A percentile compares a stretch with the other conserved stretches of the same genome.
Evolutionary conservation across 2,888 invertebrate genomes (phyloP).

Genomic region (Metalampra italica): DNA sequence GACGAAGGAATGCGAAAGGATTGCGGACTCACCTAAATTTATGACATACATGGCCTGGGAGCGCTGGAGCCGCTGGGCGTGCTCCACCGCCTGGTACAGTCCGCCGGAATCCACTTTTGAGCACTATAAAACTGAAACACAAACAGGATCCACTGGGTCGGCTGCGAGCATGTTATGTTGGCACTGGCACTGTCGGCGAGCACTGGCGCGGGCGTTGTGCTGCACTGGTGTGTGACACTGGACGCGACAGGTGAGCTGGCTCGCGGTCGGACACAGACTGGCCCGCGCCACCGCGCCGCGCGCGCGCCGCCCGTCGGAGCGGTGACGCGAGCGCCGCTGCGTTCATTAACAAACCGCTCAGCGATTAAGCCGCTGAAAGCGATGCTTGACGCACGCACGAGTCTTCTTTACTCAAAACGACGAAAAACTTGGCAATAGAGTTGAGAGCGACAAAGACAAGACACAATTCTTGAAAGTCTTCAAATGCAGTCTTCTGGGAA

Average conservation of each 20-base stretch:
- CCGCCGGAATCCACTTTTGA: conserved; percentile 74
- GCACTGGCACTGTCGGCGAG: conserved; percentile 49
- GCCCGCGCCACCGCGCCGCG: conserved; percentile 19
- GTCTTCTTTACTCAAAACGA: conserved; percentile 33
- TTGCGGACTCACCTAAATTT: conserved; percentile 75
- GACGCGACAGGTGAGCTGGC: conserved; percentile 48
- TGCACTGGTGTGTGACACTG: conserved; percentile 28
- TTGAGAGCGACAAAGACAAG: conserved; percentile 17
- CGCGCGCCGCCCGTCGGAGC: conserved; percentile 17
- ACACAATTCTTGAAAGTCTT: conserved; percentile 18
- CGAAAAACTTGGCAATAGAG: conserved; percentile 51
- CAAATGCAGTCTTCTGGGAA: conserved; percentile 45
- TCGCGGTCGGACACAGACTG: conserved; percentile 58
- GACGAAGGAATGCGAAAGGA: conserved; percentile 42
- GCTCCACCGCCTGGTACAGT: conserved; percentile 74
- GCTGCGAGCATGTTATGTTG: conserved; percentile 68
- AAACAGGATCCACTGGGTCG: conserved; percentile 62
- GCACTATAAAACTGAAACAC: conserved; percentile 63
- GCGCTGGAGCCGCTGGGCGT: conserved; percentile 73
- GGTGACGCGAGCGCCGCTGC: conserved; percentile 15
- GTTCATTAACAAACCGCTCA: not conserved
- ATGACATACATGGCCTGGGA: conserved; percentile 79
- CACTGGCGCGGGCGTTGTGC: conserved; percentile 33
- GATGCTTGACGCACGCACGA: conserved; percentile 28
- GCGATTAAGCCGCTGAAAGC: conserved; percentile 18